phyloP scores from a whole-genome alignment of 1,140 invertebrate species.

The Saccostrea glomerata region DNA sequence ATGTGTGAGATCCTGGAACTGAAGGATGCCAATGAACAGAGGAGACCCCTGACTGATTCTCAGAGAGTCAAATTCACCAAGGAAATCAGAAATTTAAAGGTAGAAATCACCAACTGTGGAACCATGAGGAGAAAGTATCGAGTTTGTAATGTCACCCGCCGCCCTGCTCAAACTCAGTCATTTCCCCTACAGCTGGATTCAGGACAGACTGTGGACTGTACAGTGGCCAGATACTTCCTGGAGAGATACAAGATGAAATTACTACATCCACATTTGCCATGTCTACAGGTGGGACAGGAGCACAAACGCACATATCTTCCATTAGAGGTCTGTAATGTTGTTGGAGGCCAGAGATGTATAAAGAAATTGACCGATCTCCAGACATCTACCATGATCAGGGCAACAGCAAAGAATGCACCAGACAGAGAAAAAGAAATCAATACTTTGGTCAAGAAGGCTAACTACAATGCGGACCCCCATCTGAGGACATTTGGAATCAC shows the following conservation, averaged over 20 bases:
- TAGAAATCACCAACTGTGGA: constrained; percentile 99
- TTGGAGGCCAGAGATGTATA: constrained; percentile 98
- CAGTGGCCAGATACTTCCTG: too few species aligned
- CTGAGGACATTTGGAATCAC: constrained; percentile 99
- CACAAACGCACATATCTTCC: constrained; percentile 99
- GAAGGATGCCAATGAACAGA: constrained; percentile 95
- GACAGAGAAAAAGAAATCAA: constrained; percentile 99
- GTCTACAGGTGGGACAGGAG: constrained; percentile 99
- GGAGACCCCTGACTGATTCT: constrained; percentile 98
- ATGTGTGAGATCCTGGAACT: constrained; percentile 99
- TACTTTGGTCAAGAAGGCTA: constrained; percentile 94
- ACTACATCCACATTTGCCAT: constrained; percentile 96
- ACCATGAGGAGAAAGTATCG: constrained; percentile 99
- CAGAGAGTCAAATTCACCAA: constrained; percentile 99
- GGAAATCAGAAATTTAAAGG: constrained; percentile 99
- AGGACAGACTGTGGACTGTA: too few species aligned
- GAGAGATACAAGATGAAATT: too few species aligned
- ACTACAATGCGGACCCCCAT: constrained; percentile 99
- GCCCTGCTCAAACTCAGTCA: constrained; percentile 99
- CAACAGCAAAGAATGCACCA: constrained; percentile 97
- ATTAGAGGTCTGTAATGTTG: constrained; percentile 99
- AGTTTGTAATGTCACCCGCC: constrained; percentile 98
- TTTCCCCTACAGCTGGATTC: too few species aligned
- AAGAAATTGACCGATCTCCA: constrained; percentile 99
- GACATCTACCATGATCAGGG: constrained; percentile 99